These are phyloP conservation scores for Myrmecophaga tridactyla DNA, from an alignment of 2,113 vertebrate genomes.

Conservation along the genomic window DNA sequence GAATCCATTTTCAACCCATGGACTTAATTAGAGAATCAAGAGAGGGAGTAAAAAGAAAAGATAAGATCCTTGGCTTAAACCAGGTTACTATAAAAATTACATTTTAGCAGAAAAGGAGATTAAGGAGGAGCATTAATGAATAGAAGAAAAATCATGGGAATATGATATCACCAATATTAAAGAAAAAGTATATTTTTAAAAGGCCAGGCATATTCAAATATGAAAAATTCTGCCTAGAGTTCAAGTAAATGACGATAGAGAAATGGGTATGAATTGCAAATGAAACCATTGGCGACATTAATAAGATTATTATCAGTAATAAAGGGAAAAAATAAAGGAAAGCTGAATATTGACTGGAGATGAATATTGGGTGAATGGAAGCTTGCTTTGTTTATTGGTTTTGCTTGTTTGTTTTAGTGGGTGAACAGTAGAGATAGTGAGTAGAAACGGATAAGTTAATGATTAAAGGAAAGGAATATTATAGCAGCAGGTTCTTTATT, in stretches of 20 bases:
- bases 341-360: neutral
- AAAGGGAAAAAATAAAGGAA: neutral
- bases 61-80: neutral
- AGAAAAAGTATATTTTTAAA: neutral
- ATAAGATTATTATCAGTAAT: neutral
- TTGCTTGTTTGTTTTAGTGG: neutral
- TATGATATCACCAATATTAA: neutral
- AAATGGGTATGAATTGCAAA: neutral
- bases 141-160: neutral
- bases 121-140: neutral
- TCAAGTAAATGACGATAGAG: neutral
- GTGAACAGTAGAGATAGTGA: neutral
- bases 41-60: neutral
- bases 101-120: neutral
- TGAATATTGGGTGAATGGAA: neutral
- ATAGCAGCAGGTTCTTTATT: neutral
- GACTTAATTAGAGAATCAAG: neutral
- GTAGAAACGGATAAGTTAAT: neutral
- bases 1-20: neutral
- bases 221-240: neutral
- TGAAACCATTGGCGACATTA: neutral
- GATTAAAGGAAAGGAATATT: neutral
- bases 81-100: neutral
- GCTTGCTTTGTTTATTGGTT: neutral
- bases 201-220: neutral